Base-by-base conservation (phyloP, 2,888 invertebrate genomes). In the Neelides folsomi region DNA sequence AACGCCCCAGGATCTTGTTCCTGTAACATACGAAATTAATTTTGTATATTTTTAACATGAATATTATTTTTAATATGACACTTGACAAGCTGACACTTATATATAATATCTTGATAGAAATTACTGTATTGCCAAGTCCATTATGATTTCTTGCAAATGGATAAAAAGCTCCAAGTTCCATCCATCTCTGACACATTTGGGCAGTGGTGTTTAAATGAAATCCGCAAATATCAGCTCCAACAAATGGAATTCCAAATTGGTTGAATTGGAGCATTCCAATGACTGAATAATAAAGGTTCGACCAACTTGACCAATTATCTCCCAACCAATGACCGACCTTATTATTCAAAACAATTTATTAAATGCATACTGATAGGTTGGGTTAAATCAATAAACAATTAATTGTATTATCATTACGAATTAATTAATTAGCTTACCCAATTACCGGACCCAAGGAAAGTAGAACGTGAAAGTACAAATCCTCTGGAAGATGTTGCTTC, bases 1-100 rank as follows among this genome's bases (percentile, higher is more conserved):
- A 86, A 71, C 15, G 80, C 77, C 2, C 78, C 88, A 0, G 90
- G 89, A 75, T 89, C 89, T 76, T 89, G 89, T 41, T 81, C 80
- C 83, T 83, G 65, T 0, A 45, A 55, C 51, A 12, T 43, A 47
- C 8, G 48, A 47, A 18, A 10, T 12, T 6, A 5, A 27, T 27
- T 27, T n/a, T n/a, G n/a, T n/a, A n/a, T n/a, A n/a, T n/a, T n/a
- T n/a, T n/a, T n/a, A n/a, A n/a, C n/a, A n/a, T n/a, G n/a, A n/a
- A n/a, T n/a, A n/a, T n/a, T n/a, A n/a, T n/a, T n/a, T n/a, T n/a
- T n/a, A n/a, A n/a, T n/a, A n/a, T n/a, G n/a, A n/a, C n/a, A n/a
- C n/a, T n/a, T n/a, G n/a, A n/a, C n/a, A n/a, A n/a, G n/a, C n/a
- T n/a, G n/a, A n/a, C n/a, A n/a, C n/a, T n/a, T n/a, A n/a, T n/a